These are phyloP conservation scores for Dolichopus griseipennis DNA, from an alignment of 2,888 invertebrate genomes.

Conservation along the genomic window DNA sequence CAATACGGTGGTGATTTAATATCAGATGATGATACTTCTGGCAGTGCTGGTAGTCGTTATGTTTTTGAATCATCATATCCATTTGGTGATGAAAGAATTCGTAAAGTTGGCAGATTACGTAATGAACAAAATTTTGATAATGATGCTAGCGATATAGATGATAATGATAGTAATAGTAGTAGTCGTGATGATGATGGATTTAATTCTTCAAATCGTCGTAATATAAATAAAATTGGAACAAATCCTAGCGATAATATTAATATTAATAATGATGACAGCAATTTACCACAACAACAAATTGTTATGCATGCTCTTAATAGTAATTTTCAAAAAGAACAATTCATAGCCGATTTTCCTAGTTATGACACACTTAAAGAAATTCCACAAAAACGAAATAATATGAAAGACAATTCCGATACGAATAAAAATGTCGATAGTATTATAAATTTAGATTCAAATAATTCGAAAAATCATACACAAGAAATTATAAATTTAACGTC, in stretches of 20 bases:
- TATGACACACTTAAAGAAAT: conserved; percentile 19
- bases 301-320: conserved; percentile 29
- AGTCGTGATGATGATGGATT: not conserved
- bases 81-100: conserved; percentile 34
- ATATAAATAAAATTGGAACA: not conserved
- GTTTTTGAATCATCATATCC: conserved; percentile 39
- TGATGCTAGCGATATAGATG: conserved; percentile 27
- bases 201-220: not conserved
- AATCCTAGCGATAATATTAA: not conserved
- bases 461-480: not conserved
- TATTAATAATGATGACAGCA: conserved; percentile 5
- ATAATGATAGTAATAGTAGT: conserved; percentile 17
- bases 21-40: conserved; percentile 34
- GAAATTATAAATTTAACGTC: conserved; percentile 18
- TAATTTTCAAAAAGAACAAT: conserved; percentile 38
- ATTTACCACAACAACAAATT: conserved; percentile 18
- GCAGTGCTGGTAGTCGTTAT: conserved; percentile 33
- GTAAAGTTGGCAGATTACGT: conserved; percentile 20
- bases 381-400: conserved; percentile 15
- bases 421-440: not conserved
- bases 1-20: conserved; percentile 42
- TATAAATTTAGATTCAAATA: not conserved
- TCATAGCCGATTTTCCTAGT: conserved; percentile 31
- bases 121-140: conserved; percentile 24
- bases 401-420: not conserved